phyloP scores from a whole-genome alignment of 2,113 vertebrate genomes.

The Collichthys lucidus region DNA sequence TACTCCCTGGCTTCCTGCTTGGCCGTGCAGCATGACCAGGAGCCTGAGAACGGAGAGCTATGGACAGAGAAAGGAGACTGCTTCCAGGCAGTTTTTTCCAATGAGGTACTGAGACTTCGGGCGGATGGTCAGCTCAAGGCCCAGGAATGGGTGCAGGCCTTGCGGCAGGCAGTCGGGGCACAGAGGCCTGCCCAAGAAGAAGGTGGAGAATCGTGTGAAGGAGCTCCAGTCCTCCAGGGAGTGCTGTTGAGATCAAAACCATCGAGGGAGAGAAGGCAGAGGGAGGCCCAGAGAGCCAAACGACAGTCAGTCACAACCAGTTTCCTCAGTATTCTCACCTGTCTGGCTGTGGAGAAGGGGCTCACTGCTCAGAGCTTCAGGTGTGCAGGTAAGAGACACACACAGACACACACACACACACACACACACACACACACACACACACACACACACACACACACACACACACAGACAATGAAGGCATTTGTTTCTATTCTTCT shows the following conservation, averaged over 20 bases:
- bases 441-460: no score
- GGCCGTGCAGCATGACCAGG: slow-evolving; percentile 86
- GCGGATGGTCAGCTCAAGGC: slow-evolving; percentile 89
- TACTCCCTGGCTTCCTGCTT: slow-evolving; percentile 88
- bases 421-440: neutral
- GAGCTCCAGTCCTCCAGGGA: slow-evolving; percentile 74
- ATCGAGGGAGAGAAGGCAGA: slow-evolving; percentile 75
- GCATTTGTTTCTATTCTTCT: neutral
- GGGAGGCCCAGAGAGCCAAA: slow-evolving; percentile 86
- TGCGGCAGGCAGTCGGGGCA: slow-evolving; percentile 84
- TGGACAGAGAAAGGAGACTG: slow-evolving; percentile 35
- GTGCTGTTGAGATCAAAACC: slow-evolving; percentile 87
- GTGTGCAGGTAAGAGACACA: slow-evolving; percentile 91
- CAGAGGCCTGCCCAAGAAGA: slow-evolving; percentile 80
- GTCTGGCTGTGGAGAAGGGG: slow-evolving; percentile 94
- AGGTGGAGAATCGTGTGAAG: slow-evolving; percentile 46
- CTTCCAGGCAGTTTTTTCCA: slow-evolving; percentile 92
- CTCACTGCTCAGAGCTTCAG: slow-evolving; percentile 97
- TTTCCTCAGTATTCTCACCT: slow-evolving; percentile 96
- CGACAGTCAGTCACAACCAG: slow-evolving; percentile 96
- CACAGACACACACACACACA: neutral
- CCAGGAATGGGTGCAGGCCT: slow-evolving; percentile 92
- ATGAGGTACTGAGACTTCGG: slow-evolving; percentile 89
- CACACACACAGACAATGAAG: no score
- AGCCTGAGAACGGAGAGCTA: slow-evolving; percentile 42